A percentile compares a stretch with the other conserved stretches of the same genome.
phyloP scores from a whole-genome alignment of 2,888 invertebrate genomes.

The Laothoe populi region DNA sequence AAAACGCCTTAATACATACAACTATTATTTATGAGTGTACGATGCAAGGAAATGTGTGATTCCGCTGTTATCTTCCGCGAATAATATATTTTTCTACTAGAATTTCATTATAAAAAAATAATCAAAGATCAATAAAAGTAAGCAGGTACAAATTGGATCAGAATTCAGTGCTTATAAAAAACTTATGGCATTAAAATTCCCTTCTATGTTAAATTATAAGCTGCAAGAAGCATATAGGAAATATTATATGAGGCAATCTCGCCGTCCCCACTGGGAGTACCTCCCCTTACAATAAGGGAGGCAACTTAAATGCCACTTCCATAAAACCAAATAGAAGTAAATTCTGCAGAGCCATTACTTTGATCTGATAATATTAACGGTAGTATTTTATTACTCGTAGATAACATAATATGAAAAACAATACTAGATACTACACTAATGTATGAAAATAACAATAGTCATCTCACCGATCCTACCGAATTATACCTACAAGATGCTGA shows the following conservation, averaged over 20 bases:
- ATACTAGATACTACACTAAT: too few relatives aligned
- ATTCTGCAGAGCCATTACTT: background rate
- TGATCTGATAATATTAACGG: slow-evolving; percentile 1
- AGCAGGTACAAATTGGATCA: too few relatives aligned
- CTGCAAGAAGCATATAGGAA: background rate
- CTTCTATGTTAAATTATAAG: background rate
- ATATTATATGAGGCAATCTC: background rate
- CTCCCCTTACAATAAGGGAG: background rate
- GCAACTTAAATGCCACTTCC: background rate
- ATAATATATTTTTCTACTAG: background rate
- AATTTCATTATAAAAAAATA: background rate
- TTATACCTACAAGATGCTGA: too few relatives aligned
- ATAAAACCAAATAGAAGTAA: slow-evolving; percentile 1
- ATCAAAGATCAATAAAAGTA: too few relatives aligned
- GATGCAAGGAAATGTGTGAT: background rate
- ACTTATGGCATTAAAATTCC: background rate
- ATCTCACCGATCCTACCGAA: too few relatives aligned
- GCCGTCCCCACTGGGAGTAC: background rate
- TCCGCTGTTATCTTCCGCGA: background rate
- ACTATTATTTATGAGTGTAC: slow-evolving; percentile 25
- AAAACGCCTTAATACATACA: slow-evolving; percentile 4
- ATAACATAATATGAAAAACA: too few relatives aligned
- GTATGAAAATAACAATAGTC: too few relatives aligned
- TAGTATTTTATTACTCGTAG: background rate
- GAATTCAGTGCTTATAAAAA: background rate